Percentiles rank a stretch among this genome's conserved stretches.
Conservation (phyloP, 2,888 invertebrate species). For the Ochlodes sylvanus region DNA sequence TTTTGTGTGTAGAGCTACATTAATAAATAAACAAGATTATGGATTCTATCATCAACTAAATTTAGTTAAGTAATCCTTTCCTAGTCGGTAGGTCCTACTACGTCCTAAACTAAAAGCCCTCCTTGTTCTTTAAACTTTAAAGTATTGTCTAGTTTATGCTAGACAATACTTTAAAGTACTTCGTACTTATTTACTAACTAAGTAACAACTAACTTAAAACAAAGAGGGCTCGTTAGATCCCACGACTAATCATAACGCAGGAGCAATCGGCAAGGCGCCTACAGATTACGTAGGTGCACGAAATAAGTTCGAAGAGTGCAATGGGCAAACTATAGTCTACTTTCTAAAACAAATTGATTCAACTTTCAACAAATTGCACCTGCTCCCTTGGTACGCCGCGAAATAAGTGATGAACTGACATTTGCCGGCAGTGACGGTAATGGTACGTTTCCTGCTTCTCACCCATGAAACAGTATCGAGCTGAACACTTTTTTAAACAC, state of each 20-base stretch:
- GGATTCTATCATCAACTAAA: too few species aligned
- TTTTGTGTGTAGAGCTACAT: too few species aligned
- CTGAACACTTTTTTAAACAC: background rate
- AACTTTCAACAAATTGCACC: conserved; percentile 78
- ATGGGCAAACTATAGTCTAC: conserved; percentile 64
- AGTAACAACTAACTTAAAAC: too few species aligned
- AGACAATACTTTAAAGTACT: too few species aligned
- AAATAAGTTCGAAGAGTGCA: conserved; percentile 57
- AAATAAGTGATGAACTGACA: conserved; percentile 58
- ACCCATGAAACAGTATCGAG: background rate
- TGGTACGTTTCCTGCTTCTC: conserved; percentile 56
- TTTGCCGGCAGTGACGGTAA: conserved; percentile 45
- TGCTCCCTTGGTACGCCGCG: conserved; percentile 50
- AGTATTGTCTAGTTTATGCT: too few species aligned
- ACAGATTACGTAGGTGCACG: conserved; percentile 38
- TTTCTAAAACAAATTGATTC: conserved; percentile 82
- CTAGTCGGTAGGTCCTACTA: too few species aligned
- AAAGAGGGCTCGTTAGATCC: too few species aligned
- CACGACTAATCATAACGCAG: background rate
- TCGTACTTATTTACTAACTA: too few species aligned
- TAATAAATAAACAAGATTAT: too few species aligned
- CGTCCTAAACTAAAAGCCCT: too few species aligned
- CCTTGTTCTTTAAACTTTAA: too few species aligned
- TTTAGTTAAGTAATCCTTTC: too few species aligned
- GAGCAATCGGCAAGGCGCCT: background rate